Conservation (phyloP, 2,797 vertebrate species). For the Lutjanus argentimaculatus region DNA sequence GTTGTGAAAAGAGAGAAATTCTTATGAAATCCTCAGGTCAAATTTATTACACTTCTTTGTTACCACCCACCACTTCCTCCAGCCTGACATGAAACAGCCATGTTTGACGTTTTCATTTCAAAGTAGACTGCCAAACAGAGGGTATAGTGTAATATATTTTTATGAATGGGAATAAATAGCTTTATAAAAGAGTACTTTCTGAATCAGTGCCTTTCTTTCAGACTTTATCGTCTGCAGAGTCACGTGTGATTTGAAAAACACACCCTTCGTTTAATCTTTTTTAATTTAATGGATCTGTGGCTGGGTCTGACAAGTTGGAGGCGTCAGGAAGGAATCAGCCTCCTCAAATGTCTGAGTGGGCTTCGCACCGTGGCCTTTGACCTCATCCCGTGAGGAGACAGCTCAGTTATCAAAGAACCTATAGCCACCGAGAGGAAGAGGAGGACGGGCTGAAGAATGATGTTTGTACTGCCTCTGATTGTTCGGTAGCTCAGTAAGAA, state of each 20-base stretch:
- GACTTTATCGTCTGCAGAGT: slow-evolving; percentile 4
- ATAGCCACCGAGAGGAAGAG: slow-evolving; percentile 55
- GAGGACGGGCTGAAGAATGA: slow-evolving; percentile 51
- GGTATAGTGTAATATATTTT: neutral
- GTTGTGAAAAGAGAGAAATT: slow-evolving; percentile 30
- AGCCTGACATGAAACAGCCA: slow-evolving; percentile 40
- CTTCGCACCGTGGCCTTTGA: slow-evolving; percentile 68
- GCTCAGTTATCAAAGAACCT: slow-evolving; percentile 72
- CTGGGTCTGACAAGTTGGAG: slow-evolving; percentile 62
- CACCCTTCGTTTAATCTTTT: slow-evolving; percentile 43
- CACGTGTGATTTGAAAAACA: slow-evolving; percentile 59
- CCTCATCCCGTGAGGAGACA: slow-evolving; percentile 64
- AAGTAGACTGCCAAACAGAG: slow-evolving; percentile 8
- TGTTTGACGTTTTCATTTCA: slow-evolving; percentile 37
- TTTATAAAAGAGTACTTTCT: slow-evolving; percentile 2
- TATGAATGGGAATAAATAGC: neutral
- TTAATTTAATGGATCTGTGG: slow-evolving; percentile 56
- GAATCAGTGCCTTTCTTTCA: slow-evolving; percentile 7
- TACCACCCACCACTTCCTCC: slow-evolving; percentile 62
- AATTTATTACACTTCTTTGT: slow-evolving; percentile 30
- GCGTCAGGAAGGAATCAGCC: slow-evolving; percentile 60
- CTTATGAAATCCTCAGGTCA: slow-evolving; percentile 17
- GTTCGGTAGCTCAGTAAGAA: slow-evolving; percentile 17
- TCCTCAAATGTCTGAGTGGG: slow-evolving; percentile 79
- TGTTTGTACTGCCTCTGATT: slow-evolving; percentile 47